Conservation (phyloP, 2,113 vertebrate species). For the Lepidothrix coronata region DNA sequence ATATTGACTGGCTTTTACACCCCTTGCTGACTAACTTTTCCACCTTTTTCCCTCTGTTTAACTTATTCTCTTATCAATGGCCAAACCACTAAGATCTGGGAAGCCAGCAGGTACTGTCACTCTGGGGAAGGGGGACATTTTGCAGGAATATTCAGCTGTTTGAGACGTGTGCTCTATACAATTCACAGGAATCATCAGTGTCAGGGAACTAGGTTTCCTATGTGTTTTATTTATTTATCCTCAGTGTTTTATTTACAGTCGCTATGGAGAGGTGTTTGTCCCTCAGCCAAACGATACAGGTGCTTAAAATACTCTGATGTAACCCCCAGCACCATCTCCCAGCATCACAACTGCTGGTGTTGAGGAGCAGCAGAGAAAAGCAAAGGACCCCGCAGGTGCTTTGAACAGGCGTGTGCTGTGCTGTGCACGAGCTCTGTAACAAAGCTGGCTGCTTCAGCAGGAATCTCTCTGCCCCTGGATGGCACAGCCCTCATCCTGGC, state of each 20-base stretch:
- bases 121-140: neutral
- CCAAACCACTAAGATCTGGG: neutral
- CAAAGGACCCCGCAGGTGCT: neutral
- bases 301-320: neutral
- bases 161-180: neutral
- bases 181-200: neutral
- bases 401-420: neutral
- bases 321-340: neutral
- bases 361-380: neutral
- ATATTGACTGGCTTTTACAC: neutral
- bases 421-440: accelerated
- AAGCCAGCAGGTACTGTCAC: neutral
- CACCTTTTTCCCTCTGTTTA: neutral
- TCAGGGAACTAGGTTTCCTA: neutral
- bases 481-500: neutral
- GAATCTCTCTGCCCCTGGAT: neutral
- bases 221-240: neutral
- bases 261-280: neutral
- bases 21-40: neutral
- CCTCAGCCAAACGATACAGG: neutral
- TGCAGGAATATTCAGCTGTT: neutral
- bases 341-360: neutral
- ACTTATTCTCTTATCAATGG: neutral
- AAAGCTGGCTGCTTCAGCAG: neutral
- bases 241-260: neutral